phyloP scores from a whole-genome alignment of 2,113 vertebrate species.

The Oreochromis niloticus region DNA sequence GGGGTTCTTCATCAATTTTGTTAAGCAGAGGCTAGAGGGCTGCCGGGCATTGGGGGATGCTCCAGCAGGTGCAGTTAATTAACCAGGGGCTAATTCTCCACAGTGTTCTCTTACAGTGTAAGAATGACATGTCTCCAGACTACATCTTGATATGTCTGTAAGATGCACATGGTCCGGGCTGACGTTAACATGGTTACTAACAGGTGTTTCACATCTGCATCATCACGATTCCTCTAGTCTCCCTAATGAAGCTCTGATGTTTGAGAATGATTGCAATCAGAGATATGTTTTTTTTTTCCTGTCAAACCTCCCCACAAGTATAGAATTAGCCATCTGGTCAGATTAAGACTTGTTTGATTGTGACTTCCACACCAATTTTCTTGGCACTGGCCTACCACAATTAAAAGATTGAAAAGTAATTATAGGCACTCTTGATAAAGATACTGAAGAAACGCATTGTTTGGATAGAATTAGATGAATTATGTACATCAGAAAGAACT shows the following conservation, averaged over 20 bases:
- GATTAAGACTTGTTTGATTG: conserved; percentile 50
- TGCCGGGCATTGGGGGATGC: not conserved
- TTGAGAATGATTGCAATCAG: conserved; percentile 67
- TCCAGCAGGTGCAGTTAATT: conserved; percentile 61
- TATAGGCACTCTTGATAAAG: not conserved
- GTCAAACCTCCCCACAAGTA: not conserved
- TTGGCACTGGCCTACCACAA: not conserved
- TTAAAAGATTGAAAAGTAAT: not conserved
- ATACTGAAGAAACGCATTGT: not conserved
- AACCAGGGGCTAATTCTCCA: conserved; percentile 47
- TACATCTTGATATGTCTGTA: not conserved
- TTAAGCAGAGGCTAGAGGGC: conserved; percentile 9
- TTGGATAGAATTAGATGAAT: not conserved
- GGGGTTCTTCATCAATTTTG: not conserved
- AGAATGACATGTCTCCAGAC: not conserved
- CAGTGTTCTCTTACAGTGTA: not conserved
- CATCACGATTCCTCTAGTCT: conserved; percentile 25
- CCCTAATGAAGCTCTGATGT: conserved; percentile 55
- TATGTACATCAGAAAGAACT: not conserved
- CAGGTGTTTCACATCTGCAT: conserved; percentile 51
- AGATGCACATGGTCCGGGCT: conserved; percentile 30
- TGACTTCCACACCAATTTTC: conserved; percentile 9
- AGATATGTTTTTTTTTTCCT: not conserved
- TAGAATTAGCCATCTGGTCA: conserved; percentile 69
- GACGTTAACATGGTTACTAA: conserved; percentile 42